Evolutionary conservation across 2,888 invertebrate species (phyloP).

Genomic region (Tipula unca): DNA sequence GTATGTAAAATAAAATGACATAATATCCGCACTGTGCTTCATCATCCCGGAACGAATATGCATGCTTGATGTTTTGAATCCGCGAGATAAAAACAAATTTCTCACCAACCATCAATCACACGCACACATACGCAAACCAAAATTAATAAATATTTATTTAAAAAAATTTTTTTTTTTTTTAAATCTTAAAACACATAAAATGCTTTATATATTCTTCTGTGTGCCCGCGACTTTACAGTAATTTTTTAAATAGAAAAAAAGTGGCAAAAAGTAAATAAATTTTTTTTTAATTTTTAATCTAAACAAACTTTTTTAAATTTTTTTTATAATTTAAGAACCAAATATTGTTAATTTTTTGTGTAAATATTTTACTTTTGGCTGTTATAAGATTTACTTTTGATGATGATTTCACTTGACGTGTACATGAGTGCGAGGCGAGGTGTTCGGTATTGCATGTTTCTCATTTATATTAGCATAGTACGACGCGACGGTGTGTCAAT

Average conservation of each 20-base stretch:
- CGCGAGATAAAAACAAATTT: background rate
- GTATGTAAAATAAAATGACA: background rate
- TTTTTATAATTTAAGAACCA: background rate
- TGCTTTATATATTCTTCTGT: background rate
- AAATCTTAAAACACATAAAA: background rate
- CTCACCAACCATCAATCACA: background rate
- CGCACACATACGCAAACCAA: background rate
- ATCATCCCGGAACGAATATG: background rate
- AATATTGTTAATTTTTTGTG: background rate
- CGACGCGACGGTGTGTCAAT: background rate
- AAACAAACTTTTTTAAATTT: background rate
- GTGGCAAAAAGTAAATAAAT: background rate
- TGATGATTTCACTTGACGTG: background rate
- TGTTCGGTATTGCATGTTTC: background rate
- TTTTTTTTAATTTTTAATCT: background rate
- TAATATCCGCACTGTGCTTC: background rate
- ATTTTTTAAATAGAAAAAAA: background rate
- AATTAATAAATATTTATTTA: background rate
- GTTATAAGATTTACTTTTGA: background rate
- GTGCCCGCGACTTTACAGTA: background rate
- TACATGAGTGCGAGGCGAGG: background rate
- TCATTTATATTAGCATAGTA: background rate
- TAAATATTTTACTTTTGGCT: background rate
- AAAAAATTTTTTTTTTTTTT: no score
- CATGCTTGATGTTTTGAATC: background rate